These are phyloP conservation scores for Nasonovia ribisnigri DNA, from an alignment of 2,888 invertebrate species.

Conservation along the genomic window DNA sequence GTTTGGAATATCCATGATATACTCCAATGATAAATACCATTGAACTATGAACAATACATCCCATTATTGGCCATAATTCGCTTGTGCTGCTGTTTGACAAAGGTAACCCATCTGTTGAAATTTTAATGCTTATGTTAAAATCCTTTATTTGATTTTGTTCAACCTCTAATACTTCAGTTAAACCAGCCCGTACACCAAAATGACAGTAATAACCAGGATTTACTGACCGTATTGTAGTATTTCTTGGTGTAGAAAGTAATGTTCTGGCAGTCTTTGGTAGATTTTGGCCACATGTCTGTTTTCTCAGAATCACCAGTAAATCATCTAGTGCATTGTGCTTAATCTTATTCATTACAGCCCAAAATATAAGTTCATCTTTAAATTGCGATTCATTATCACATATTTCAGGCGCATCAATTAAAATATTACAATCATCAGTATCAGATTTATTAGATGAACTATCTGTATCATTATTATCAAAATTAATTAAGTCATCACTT, in stretches of 20 bases:
- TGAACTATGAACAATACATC: background rate
- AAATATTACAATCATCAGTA: background rate
- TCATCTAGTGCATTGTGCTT: slow-evolving; percentile 6
- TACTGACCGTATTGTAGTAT: background rate
- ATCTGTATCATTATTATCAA: background rate
- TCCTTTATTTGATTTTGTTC: background rate
- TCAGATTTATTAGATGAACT: background rate
- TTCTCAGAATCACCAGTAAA: slow-evolving; percentile 5
- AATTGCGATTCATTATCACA: background rate
- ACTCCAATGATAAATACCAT: slow-evolving; percentile 66
- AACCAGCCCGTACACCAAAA: slow-evolving; percentile 30
- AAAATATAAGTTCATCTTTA: background rate
- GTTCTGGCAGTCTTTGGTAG: slow-evolving; percentile 51
- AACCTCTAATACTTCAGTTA: slow-evolving; percentile 20
- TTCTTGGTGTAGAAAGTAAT: slow-evolving; percentile 9
- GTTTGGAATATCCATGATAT: slow-evolving; percentile 67
- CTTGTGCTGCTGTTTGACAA: slow-evolving; percentile 62
- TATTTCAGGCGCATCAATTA: background rate
- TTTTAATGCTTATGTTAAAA: background rate
- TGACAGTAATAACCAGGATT: slow-evolving; percentile 49
- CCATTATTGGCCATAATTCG: slow-evolving; percentile 67
- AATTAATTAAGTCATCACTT: background rate
- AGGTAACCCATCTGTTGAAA: slow-evolving; percentile 66
- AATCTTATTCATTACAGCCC: background rate
- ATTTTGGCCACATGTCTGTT: slow-evolving; percentile 1